phyloP scores from a whole-genome alignment of 1,140 invertebrate species.

The Drosophila miranda region DNA sequence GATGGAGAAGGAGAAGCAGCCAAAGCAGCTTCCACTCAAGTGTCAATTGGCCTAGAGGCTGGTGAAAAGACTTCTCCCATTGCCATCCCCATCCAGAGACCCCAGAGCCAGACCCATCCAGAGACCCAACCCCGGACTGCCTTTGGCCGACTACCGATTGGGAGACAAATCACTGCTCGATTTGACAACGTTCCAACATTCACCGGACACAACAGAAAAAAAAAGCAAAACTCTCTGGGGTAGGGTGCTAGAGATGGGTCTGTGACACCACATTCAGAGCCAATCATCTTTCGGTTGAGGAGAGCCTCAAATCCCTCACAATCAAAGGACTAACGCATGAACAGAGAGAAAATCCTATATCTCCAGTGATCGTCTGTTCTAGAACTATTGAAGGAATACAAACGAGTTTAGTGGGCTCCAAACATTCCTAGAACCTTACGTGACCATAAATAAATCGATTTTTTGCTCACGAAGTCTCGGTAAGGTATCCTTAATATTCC shows the following conservation, averaged over 20 bases:
- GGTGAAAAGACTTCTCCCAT: conserved; percentile 22
- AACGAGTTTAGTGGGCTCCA: no score
- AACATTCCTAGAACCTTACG: no score
- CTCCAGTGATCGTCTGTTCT: no score
- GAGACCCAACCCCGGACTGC: conserved; percentile 11
- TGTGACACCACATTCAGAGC: background rate
- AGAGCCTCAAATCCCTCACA: no score
- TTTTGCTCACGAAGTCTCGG: no score
- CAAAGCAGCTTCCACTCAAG: conserved; percentile 43
- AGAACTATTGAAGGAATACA: no score
- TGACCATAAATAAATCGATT: no score
- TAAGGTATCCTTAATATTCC: no score
- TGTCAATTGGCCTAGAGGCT: conserved; percentile 64
- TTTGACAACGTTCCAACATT: conserved; percentile 60
- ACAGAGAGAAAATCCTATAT: no score
- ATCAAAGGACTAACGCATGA: no score
- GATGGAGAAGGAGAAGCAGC: no score
- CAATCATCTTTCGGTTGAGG: no score
- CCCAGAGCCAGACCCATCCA: conserved; percentile 11
- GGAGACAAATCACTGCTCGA: conserved; percentile 74
- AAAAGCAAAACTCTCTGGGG: conserved; percentile 8
- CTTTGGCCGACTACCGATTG: conserved; percentile 35
- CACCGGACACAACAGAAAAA: conserved; percentile 25
- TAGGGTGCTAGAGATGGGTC: conserved; percentile 23
- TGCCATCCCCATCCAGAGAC: background rate